These are phyloP conservation scores for Leptinotarsa rubiginosa DNA, from an alignment of 2,888 invertebrate genomes.

Conservation along the genomic window DNA sequence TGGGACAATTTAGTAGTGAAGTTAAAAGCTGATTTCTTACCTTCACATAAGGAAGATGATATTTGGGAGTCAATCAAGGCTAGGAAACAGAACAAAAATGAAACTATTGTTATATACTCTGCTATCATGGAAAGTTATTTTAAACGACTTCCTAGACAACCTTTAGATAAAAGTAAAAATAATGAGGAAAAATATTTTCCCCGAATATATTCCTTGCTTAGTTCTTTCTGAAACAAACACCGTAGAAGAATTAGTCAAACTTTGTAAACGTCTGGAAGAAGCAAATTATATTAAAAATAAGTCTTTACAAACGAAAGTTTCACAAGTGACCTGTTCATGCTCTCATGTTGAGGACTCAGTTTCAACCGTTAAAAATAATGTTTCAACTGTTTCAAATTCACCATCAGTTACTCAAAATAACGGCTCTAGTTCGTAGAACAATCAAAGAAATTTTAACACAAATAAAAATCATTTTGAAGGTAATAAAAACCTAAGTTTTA, in stretches of 20 bases:
- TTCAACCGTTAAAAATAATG: background rate
- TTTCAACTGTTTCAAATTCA: background rate
- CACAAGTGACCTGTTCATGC: background rate
- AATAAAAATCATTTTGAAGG: background rate
- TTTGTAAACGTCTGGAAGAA: conserved; percentile 1
- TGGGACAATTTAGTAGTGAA: background rate
- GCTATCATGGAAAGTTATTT: background rate
- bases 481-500: background rate
- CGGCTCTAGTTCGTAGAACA: background rate
- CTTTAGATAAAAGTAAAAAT: background rate
- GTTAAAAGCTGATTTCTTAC: background rate
- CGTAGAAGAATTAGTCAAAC: background rate
- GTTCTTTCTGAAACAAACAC: background rate
- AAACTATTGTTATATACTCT: background rate
- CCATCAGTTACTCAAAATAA: background rate
- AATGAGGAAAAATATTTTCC: background rate
- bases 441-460: background rate
- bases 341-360: background rate
- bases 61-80: conserved; percentile 3
- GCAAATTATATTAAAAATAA: conserved; percentile 2
- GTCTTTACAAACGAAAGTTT: background rate
- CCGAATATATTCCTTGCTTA: background rate
- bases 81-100: background rate
- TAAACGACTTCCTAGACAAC: background rate
- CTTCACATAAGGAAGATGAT: background rate